A percentile compares a stretch with the other conserved stretches of the same genome.
phyloP scores from a whole-genome alignment of 2,888 invertebrate species.

The Pyrgus malvae region DNA sequence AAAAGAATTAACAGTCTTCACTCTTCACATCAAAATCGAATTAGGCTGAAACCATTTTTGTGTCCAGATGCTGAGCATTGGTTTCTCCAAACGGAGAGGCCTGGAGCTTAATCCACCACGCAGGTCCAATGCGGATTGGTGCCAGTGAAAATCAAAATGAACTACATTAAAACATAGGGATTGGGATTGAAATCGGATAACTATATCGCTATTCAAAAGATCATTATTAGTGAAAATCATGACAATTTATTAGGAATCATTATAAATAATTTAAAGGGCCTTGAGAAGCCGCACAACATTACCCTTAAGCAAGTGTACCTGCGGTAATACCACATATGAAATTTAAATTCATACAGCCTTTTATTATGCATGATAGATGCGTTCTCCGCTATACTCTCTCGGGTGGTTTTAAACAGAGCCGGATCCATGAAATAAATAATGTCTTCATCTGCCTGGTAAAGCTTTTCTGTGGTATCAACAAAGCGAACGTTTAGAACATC shows the following conservation, averaged over 20 bases:
- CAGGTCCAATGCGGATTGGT: too few relatives aligned
- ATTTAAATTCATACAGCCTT: constrained; percentile 17
- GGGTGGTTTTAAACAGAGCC: constrained; percentile 25
- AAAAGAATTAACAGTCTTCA: too few relatives aligned
- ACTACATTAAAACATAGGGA: too few relatives aligned
- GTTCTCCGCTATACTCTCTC: constrained; percentile 17
- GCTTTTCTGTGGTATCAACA: constrained; percentile 4
- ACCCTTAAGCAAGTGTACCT: neutral
- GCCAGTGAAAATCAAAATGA: too few relatives aligned
- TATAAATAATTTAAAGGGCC: neutral
- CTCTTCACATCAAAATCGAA: too few relatives aligned
- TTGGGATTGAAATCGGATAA: too few relatives aligned
- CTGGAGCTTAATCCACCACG: too few relatives aligned
- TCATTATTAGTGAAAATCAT: too few relatives aligned
- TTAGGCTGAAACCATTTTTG: too few relatives aligned
- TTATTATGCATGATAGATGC: constrained; percentile 26
- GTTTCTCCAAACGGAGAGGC: too few relatives aligned
- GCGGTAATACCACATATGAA: constrained; percentile 5
- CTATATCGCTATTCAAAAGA: too few relatives aligned
- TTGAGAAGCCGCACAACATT: neutral
- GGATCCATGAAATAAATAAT: constrained; percentile 28
- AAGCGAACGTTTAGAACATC: constrained; percentile 3
- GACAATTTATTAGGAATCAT: neutral
- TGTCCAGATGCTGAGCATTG: too few relatives aligned
- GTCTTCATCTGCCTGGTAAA: constrained; percentile 17